Percentiles rank a stretch among this genome's conserved stretches.
These are phyloP conservation scores for Digitonthophagus gazella DNA, from an alignment of 2,888 invertebrate genomes.

Conservation along the genomic window DNA sequence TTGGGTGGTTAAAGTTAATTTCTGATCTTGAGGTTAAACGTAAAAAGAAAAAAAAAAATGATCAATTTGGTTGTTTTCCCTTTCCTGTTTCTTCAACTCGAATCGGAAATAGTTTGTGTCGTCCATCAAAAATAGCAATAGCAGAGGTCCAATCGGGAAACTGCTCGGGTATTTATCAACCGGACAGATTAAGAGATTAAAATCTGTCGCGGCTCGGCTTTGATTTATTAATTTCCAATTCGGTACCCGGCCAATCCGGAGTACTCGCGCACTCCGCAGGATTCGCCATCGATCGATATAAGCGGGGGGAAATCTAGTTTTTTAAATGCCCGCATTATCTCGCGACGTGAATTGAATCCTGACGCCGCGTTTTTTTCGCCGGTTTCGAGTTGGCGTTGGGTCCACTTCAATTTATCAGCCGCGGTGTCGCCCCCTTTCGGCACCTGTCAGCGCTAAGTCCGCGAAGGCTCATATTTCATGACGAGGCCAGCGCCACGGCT, in stretches of 20 bases:
- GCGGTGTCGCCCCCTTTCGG: constrained; percentile 47
- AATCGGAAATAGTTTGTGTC: not conserved
- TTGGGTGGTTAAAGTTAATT: not conserved
- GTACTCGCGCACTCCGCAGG: not conserved
- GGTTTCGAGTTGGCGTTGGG: constrained; percentile 13
- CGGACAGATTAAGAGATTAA: not conserved
- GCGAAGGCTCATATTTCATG: constrained; percentile 46
- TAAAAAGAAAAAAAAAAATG: not conserved
- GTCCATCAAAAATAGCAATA: not conserved
- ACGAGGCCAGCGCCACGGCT: constrained; percentile 26
- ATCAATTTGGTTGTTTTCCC: not conserved
- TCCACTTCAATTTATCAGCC: constrained; percentile 48
- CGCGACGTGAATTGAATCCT: constrained; percentile 48
- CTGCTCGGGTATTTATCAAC: not conserved
- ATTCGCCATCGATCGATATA: no score
- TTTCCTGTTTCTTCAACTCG: not conserved
- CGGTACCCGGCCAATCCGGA: not conserved
- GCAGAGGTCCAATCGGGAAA: not conserved
- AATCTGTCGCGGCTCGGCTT: not conserved
- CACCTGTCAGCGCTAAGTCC: constrained; percentile 46
- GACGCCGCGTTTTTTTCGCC: constrained; percentile 20
- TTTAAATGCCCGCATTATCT: constrained; percentile 40
- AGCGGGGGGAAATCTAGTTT: no score
- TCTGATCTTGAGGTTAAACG: no score
- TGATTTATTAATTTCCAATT: not conserved